Conservation (phyloP, 2,888 invertebrate species). For the Exephanes ischioxanthus region DNA sequence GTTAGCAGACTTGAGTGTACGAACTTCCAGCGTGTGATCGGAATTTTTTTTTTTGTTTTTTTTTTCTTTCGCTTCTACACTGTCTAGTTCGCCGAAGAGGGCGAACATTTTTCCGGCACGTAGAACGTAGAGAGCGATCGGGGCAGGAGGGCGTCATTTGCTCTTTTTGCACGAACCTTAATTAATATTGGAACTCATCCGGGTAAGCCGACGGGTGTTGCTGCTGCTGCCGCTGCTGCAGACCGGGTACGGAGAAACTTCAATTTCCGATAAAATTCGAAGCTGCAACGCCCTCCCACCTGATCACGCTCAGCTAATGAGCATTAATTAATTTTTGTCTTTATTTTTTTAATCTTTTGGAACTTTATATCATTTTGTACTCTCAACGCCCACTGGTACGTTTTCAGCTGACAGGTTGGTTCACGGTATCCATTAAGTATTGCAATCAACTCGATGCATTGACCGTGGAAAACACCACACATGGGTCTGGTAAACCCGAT, state of each 20-base stretch:
- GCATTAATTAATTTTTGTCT: constrained; percentile 65
- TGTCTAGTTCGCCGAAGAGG: constrained; percentile 25
- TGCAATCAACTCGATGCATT: neutral
- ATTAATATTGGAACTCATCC: constrained; percentile 68
- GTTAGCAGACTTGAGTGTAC: constrained; percentile 15
- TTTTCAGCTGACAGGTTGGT: neutral
- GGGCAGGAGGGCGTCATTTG: constrained; percentile 22
- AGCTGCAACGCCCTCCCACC: constrained; percentile 35
- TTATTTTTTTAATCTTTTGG: constrained; percentile 19
- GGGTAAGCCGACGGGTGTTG: constrained; percentile 61
- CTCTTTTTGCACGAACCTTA: constrained; percentile 66
- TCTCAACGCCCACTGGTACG: neutral
- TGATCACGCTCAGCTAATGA: constrained; percentile 65
- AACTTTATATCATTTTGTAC: constrained; percentile 39
- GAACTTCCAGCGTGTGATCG: constrained; percentile 14
- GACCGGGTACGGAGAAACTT: constrained; percentile 56
- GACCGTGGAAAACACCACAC: too few species aligned
- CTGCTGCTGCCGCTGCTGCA: constrained; percentile 18
- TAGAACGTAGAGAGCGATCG: neutral
- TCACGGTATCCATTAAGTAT: neutral
- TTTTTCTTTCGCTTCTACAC: constrained; percentile 23
- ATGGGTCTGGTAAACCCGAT: too few species aligned
- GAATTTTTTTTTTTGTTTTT: neutral
- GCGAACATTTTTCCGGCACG: constrained; percentile 15
- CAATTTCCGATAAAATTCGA: constrained; percentile 67